Conservation (phyloP, 1,140 invertebrate species). For the Diachasmimorpha longicaudata region DNA sequence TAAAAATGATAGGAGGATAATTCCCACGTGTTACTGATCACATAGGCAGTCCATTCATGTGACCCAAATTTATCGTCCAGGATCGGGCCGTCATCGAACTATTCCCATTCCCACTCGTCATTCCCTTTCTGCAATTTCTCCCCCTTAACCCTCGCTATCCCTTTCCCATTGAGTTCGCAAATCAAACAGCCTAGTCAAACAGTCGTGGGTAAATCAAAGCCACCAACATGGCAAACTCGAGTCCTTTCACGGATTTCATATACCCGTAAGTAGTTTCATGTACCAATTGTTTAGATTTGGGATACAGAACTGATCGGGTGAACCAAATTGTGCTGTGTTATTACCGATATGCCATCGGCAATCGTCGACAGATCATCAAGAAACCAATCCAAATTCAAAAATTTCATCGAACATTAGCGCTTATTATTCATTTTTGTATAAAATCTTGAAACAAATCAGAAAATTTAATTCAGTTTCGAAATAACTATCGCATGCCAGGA, state of each 20-base stretch:
- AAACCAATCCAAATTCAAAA: background rate
- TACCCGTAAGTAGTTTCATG: background rate
- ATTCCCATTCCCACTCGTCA: background rate
- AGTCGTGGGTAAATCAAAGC: constrained; percentile 14
- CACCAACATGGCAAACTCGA: constrained; percentile 2
- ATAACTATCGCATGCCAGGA: background rate
- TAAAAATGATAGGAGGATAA: background rate
- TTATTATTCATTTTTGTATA: no score
- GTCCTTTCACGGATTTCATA: background rate
- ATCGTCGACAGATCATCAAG: no score
- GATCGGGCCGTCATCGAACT: background rate
- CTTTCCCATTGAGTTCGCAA: background rate
- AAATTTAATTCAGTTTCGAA: background rate
- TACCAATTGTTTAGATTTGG: background rate
- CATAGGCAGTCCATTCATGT: constrained; percentile 10
- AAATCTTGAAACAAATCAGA: background rate
- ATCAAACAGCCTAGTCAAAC: constrained; percentile 25
- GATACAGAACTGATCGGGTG: background rate
- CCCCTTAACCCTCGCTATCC: background rate
- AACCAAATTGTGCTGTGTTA: no score
- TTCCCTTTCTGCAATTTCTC: background rate
- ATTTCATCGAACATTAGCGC: background rate
- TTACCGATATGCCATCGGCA: no score
- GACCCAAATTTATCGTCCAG: constrained; percentile 19
- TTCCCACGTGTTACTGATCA: constrained; percentile 10